Evolutionary conservation across 2,113 vertebrate species (phyloP).

Genomic region (Tragelaphus buxtoni): DNA sequence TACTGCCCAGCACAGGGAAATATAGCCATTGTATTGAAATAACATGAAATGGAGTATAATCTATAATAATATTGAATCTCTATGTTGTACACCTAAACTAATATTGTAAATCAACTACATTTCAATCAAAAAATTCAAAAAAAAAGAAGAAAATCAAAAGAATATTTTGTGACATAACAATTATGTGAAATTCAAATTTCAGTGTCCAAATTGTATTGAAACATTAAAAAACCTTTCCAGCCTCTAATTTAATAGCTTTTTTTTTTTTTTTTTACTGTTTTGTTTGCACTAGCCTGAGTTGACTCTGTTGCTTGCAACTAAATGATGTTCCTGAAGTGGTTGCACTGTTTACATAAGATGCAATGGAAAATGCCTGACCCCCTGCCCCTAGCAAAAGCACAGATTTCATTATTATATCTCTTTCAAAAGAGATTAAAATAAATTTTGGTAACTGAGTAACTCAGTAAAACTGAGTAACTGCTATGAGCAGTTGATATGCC

Average conservation of each 20-base stretch:
- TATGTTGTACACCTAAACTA: background rate
- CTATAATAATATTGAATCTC: background rate
- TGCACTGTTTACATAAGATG: background rate
- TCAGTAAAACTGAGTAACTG: background rate
- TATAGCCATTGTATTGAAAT: background rate
- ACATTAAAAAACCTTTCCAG: background rate
- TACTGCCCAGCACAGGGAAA: background rate
- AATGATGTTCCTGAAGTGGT: background rate
- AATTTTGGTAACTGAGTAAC: background rate
- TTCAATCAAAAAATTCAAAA: background rate
- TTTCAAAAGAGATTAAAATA: constrained; percentile 24
- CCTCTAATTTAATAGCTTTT: background rate
- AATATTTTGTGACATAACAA: background rate
- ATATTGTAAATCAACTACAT: background rate
- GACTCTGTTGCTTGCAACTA: background rate
- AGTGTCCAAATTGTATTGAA: background rate
- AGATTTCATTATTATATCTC: background rate
- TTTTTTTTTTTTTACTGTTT: background rate
- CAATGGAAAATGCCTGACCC: background rate
- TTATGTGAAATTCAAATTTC: background rate
- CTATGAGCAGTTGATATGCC: background rate
- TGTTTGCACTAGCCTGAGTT: background rate
- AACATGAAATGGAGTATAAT: background rate
- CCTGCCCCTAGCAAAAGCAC: background rate
- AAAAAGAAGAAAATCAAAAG: background rate